Conservation (phyloP, 2,888 invertebrate species). For the Salpingus planirostris region DNA sequence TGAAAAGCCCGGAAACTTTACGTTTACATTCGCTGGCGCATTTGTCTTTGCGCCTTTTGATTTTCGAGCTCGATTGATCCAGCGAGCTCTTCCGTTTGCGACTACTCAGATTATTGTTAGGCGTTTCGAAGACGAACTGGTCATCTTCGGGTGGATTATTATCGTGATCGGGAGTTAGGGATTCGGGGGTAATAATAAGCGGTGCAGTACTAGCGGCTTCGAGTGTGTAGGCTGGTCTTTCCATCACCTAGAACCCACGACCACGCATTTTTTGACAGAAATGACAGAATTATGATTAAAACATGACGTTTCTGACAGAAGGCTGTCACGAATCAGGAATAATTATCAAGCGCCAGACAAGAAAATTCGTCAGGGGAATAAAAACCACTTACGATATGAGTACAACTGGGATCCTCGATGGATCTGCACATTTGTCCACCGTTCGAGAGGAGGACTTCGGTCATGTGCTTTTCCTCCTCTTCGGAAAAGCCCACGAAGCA, state of each 20-base stretch:
- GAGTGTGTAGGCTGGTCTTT: conserved; percentile 57
- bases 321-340: too few species aligned
- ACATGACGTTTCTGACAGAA: too few species aligned
- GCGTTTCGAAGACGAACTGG: conserved; percentile 27
- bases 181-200: conserved; percentile 30
- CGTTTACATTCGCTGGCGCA: conserved; percentile 33
- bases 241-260: conserved; percentile 62
- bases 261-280: conserved; percentile 29
- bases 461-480: conserved; percentile 88
- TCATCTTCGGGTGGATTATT: conserved; percentile 5
- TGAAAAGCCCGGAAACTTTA: conserved; percentile 35
- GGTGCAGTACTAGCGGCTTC: conserved; percentile 56
- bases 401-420: conserved; percentile 74
- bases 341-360: too few species aligned
- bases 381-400: conserved; percentile 92
- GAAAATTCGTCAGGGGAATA: too few species aligned
- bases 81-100: conserved; percentile 26
- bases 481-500: conserved; percentile 85
- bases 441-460: conserved; percentile 77
- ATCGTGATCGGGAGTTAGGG: too few species aligned
- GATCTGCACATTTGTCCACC: conserved; percentile 72
- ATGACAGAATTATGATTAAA: background rate
- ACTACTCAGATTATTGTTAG: conserved; percentile 8
- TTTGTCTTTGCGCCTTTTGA: conserved; percentile 29
- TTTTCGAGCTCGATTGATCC: conserved; percentile 22